Evolutionary conservation across 2,113 vertebrate genomes (phyloP).

Genomic region (Grammomys surdaster): DNA sequence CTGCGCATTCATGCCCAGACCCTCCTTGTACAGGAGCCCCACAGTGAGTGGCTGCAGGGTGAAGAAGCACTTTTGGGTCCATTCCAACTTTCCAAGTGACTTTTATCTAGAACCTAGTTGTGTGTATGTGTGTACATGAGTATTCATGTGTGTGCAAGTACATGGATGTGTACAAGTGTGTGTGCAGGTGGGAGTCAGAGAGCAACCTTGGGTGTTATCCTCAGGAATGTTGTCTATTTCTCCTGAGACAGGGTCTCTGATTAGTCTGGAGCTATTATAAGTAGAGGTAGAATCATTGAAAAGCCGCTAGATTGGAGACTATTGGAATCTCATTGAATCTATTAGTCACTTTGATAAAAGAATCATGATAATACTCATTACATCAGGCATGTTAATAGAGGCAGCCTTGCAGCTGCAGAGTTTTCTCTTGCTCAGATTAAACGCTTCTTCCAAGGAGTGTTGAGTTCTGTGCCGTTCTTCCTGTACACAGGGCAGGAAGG

Average conservation of each 20-base stretch:
- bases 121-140: background rate
- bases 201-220: background rate
- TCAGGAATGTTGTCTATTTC: background rate
- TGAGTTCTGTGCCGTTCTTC: background rate
- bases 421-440: slow-evolving; percentile 52
- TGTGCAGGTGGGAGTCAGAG: background rate
- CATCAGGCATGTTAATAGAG: slow-evolving; percentile 48
- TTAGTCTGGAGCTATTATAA: too few species aligned
- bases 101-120: background rate
- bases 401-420: background rate
- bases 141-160: too few species aligned
- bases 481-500: background rate
- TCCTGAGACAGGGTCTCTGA: background rate
- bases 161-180: too few species aligned
- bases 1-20: background rate
- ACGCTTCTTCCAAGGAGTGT: slow-evolving; percentile 32
- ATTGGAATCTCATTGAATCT: slow-evolving; percentile 7
- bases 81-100: background rate
- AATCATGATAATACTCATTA: slow-evolving; percentile 35
- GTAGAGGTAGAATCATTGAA: background rate
- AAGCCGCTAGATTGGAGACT: background rate
- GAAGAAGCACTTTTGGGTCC: background rate
- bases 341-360: slow-evolving; percentile 52
- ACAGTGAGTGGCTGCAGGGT: background rate
- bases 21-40: background rate